phyloP scores from a whole-genome alignment of 2,797 vertebrate species.

The Onychomys torridus region DNA sequence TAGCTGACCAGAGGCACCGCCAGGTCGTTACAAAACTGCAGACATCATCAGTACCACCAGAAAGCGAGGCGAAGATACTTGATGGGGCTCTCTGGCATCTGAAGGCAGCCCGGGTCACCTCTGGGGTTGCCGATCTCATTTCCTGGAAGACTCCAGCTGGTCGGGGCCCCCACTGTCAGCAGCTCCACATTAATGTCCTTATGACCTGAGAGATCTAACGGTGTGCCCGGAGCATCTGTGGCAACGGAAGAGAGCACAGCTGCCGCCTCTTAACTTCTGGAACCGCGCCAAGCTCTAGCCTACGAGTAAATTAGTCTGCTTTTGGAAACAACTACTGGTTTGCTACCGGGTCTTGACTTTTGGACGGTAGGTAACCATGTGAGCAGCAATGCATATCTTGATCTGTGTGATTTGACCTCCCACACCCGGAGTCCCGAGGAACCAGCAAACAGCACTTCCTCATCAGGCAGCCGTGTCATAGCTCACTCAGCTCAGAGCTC shows the following conservation, averaged over 20 bases:
- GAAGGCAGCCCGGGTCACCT: neutral
- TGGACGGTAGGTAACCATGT: neutral
- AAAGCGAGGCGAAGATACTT: neutral
- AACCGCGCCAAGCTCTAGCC: constrained; percentile 30
- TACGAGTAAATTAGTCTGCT: neutral
- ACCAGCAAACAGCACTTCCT: neutral
- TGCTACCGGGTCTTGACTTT: neutral
- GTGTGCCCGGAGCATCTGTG: neutral
- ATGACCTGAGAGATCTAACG: neutral
- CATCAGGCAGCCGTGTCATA: neutral
- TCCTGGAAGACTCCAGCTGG: neutral
- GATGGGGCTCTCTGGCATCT: neutral
- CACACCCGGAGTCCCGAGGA: neutral
- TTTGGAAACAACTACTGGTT: constrained; percentile 47
- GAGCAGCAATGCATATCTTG: neutral
- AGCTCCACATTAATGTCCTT: neutral
- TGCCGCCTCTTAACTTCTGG: constrained; percentile 33
- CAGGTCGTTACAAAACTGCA: neutral
- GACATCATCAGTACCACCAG: neutral
- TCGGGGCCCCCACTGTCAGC: neutral
- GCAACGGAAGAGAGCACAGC: neutral
- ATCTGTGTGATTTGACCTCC: neutral
- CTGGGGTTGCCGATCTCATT: neutral
- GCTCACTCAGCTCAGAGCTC: neutral
- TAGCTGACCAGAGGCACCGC: neutral